phyloP scores from a whole-genome alignment of 2,113 vertebrate species.

The Hemibagrus wyckioides region DNA sequence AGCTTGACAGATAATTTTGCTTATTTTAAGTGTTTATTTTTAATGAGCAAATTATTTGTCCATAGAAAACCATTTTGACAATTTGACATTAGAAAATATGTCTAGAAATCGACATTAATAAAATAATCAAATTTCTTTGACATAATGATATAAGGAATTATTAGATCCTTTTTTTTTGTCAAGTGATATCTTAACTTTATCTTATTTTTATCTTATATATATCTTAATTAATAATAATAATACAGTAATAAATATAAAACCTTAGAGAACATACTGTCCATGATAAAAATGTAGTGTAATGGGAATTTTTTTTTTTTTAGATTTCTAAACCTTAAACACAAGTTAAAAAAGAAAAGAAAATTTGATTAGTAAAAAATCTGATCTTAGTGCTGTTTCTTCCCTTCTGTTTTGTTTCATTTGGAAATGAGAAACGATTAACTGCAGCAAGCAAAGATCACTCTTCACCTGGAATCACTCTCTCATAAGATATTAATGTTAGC shows the following conservation, averaged over 20 bases:
- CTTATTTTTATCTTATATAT: neutral
- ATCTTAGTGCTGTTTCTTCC: neutral
- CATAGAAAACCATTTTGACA: neutral
- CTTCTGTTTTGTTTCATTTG: neutral
- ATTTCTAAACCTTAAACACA: neutral
- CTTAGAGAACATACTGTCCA: neutral
- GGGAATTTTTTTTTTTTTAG: neutral
- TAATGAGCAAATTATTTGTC: neutral
- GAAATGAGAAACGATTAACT: neutral
- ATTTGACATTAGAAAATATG: neutral
- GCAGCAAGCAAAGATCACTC: neutral
- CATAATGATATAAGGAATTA: neutral
- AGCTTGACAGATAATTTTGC: neutral
- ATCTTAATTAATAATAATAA: too few species aligned
- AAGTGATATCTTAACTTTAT: neutral
- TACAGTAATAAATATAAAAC: neutral
- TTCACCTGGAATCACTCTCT: neutral
- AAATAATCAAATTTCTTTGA: too few species aligned
- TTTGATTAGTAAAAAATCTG: too few species aligned
- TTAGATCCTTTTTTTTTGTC: neutral
- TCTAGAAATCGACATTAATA: too few species aligned
- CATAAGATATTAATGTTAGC: neutral
- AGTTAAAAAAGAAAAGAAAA: neutral
- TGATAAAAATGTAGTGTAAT: neutral
- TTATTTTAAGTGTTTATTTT: too few species aligned